Evolutionary conservation across 2,113 vertebrate species (phyloP).

Genomic region (Mirounga angustirostris): DNA sequence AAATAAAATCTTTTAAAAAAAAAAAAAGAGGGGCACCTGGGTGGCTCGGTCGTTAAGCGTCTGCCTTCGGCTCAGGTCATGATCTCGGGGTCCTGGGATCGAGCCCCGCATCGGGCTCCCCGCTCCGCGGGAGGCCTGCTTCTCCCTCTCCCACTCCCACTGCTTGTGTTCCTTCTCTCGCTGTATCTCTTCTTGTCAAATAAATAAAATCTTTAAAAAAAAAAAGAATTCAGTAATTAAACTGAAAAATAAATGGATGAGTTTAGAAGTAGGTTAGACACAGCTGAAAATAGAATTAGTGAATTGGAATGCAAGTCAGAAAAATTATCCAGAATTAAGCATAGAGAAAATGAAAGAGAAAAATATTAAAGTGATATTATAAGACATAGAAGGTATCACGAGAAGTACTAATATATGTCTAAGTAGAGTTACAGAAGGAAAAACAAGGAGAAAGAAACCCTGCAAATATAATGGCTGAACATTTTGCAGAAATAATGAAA

Average conservation of each 20-base stretch:
- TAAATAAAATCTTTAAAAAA: too few relatives aligned
- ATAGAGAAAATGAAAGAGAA: not conserved
- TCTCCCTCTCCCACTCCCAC: too few relatives aligned
- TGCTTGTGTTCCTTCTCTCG: too few relatives aligned
- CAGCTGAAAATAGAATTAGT: not conserved
- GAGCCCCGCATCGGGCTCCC: too few relatives aligned
- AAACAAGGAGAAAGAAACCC: not conserved
- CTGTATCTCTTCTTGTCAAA: too few relatives aligned
- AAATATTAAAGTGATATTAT: not conserved
- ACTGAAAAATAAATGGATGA: not conserved
- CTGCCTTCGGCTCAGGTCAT: too few relatives aligned
- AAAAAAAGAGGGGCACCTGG: not conserved
- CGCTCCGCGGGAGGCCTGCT: too few relatives aligned
- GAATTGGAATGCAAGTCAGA: not conserved
- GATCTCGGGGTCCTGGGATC: too few relatives aligned
- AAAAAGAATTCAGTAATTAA: not conserved
- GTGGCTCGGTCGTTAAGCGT: too few relatives aligned
- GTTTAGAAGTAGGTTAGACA: not conserved
- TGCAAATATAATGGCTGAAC: not conserved
- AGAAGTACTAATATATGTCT: not conserved
- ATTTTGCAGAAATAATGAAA: not conserved
- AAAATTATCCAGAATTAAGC: conserved; percentile 1
- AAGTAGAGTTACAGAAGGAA: not conserved
- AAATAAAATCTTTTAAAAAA: too few relatives aligned
- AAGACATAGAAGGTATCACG: not conserved